Conservation (phyloP, 2,888 invertebrate species). For the Hydrotaea diabolus region DNA sequence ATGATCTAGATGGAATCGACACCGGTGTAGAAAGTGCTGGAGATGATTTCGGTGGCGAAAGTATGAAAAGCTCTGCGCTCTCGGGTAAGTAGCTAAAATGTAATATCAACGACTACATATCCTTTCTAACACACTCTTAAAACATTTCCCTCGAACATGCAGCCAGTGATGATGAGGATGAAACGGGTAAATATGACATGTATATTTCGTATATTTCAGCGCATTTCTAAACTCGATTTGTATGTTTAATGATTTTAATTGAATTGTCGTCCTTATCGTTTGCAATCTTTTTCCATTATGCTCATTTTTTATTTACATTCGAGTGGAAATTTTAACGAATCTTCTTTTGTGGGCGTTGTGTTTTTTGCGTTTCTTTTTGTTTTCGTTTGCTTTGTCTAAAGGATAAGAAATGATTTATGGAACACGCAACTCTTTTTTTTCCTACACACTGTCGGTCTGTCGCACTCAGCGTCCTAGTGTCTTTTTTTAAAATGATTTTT, state of each 20-base stretch:
- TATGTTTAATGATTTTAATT: conserved; percentile 35
- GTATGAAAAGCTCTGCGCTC: conserved; percentile 72
- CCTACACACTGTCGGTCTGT: not conserved
- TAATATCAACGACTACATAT: not conserved
- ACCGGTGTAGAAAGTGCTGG: conserved; percentile 71
- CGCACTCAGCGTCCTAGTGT: not conserved
- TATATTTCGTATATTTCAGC: not conserved
- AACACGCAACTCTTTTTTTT: conserved; percentile 51
- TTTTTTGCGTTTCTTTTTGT: conserved; percentile 19
- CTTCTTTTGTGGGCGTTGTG: conserved; percentile 40
- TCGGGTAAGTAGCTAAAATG: conserved; percentile 60
- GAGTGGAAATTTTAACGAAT: conserved; percentile 20
- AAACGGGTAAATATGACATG: conserved; percentile 76
- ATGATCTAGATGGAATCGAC: conserved; percentile 64
- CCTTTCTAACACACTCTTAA: not conserved
- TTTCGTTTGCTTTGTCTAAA: conserved; percentile 36
- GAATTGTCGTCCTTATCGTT: conserved; percentile 34
- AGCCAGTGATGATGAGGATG: conserved; percentile 80
- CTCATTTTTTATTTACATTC: conserved; percentile 45
- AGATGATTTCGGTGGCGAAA: conserved; percentile 73
- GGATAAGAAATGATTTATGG: conserved; percentile 65
- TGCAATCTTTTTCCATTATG: conserved; percentile 53
- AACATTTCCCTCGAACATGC: conserved; percentile 40
- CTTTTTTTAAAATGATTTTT: conserved; percentile 48
- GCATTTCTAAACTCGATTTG: conserved; percentile 50